Conservation (phyloP, 2,797 vertebrate species). For the Catostomus latipinnis region DNA sequence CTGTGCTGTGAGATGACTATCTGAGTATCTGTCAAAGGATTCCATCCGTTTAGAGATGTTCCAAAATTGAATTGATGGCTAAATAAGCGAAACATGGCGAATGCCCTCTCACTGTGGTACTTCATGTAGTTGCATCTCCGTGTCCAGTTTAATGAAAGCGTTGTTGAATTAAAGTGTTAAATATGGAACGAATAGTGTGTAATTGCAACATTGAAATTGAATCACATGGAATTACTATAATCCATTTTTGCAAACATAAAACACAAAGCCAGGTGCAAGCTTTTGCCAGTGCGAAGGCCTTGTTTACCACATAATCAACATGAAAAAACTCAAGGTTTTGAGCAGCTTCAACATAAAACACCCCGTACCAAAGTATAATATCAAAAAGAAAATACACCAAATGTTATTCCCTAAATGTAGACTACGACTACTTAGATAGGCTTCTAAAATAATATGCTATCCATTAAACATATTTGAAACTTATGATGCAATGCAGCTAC, state of each 20-base stretch:
- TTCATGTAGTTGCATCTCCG: background rate
- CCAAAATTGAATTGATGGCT: slow-evolving; percentile 27
- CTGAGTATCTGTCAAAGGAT: slow-evolving; percentile 58
- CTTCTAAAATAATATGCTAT: background rate
- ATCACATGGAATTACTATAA: background rate
- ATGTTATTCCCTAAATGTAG: background rate
- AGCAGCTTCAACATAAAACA: background rate
- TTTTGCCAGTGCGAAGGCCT: background rate
- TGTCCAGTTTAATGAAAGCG: background rate
- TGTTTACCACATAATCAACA: background rate
- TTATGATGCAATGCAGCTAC: background rate
- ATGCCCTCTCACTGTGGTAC: background rate
- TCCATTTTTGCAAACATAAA: background rate
- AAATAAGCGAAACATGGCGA: background rate
- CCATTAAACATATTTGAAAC: background rate
- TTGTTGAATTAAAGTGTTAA: background rate
- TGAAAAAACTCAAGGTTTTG: background rate
- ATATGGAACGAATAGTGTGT: background rate
- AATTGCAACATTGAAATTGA: background rate
- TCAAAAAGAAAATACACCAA: background rate
- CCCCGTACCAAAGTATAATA: background rate
- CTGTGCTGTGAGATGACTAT: slow-evolving; percentile 71
- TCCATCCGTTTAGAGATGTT: slow-evolving; percentile 46
- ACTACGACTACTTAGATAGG: too few species aligned
- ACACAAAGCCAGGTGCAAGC: background rate